A percentile compares a stretch with the other conserved stretches of the same genome.
Evolutionary conservation across 2,888 invertebrate species (phyloP).

Genomic region (Erannis defoliaria): DNA sequence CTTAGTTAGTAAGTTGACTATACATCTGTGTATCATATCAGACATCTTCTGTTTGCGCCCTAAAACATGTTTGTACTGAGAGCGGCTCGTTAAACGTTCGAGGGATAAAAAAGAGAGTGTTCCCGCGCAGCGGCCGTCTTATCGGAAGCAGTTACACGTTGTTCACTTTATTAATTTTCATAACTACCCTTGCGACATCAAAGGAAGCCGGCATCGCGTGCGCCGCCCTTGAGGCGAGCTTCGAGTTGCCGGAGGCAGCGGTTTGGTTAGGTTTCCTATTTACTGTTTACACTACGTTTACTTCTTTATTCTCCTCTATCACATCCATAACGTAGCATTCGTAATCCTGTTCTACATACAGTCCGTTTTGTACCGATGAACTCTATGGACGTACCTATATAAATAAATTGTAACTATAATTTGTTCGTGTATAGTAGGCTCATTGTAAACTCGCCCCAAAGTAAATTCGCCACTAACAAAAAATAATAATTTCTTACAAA

Average conservation of each 20-base stretch:
- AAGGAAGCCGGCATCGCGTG: slow-evolving; percentile 73
- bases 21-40: neutral
- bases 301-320: too few relatives aligned
- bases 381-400: too few relatives aligned
- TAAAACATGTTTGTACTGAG: slow-evolving; percentile 65
- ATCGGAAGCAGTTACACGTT: slow-evolving; percentile 85
- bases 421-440: too few relatives aligned
- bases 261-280: too few relatives aligned
- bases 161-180: slow-evolving; percentile 84
- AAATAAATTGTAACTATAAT: too few relatives aligned
- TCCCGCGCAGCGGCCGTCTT: slow-evolving; percentile 67
- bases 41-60: slow-evolving; percentile 31
- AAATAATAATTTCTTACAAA: too few relatives aligned
- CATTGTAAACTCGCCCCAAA: too few relatives aligned
- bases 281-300: neutral
- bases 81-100: slow-evolving; percentile 58
- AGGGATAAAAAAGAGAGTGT: slow-evolving; percentile 57
- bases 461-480: too few relatives aligned
- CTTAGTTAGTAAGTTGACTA: too few relatives aligned
- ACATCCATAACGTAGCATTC: too few relatives aligned
- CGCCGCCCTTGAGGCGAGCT: slow-evolving; percentile 50
- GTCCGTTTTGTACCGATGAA: too few relatives aligned
- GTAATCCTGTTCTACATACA: too few relatives aligned
- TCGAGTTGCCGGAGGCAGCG: slow-evolving; percentile 51
- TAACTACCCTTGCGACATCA: slow-evolving; percentile 84